phyloP scores from a whole-genome alignment of 2,797 vertebrate genomes.

The Micrastur ruficollis region DNA sequence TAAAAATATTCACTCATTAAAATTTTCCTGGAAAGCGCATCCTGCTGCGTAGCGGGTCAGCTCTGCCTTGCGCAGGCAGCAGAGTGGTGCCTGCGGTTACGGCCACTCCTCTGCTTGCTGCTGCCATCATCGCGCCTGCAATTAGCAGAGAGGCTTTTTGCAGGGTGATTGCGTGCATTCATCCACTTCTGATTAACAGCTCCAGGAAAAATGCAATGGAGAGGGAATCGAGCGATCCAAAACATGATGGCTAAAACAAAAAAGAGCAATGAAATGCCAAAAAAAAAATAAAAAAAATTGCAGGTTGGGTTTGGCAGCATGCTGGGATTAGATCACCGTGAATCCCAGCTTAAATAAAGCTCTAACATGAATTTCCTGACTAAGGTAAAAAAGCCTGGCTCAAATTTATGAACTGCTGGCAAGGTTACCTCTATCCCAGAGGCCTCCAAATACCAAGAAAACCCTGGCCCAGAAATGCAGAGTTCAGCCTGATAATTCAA shows the following conservation, averaged over 20 bases:
- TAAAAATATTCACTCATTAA: accelerated
- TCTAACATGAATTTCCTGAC: slow-evolving; percentile 37
- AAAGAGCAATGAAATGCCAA: accelerated
- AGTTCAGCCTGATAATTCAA: slow-evolving; percentile 29
- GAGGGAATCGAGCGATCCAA: accelerated
- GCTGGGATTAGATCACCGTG: neutral
- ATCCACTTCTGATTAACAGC: neutral
- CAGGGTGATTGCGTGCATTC: neutral
- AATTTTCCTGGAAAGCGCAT: neutral
- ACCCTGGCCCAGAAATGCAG: slow-evolving; percentile 25
- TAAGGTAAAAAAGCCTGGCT: slow-evolving; percentile 48
- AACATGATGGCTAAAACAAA: neutral
- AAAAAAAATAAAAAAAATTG: neutral
- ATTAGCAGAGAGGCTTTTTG: neutral
- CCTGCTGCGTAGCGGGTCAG: accelerated
- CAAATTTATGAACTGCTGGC: slow-evolving; percentile 52
- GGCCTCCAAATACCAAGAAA: slow-evolving; percentile 48
- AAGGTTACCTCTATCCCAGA: slow-evolving; percentile 20
- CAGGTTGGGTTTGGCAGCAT: neutral
- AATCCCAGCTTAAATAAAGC: slow-evolving; percentile 32
- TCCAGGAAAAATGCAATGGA: accelerated
- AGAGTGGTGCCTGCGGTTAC: neutral
- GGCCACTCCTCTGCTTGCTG: neutral
- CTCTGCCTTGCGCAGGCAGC: accelerated
- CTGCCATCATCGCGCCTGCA: neutral